Conservation (phyloP, 2,888 invertebrate genomes). For the Hartigia nigra region DNA sequence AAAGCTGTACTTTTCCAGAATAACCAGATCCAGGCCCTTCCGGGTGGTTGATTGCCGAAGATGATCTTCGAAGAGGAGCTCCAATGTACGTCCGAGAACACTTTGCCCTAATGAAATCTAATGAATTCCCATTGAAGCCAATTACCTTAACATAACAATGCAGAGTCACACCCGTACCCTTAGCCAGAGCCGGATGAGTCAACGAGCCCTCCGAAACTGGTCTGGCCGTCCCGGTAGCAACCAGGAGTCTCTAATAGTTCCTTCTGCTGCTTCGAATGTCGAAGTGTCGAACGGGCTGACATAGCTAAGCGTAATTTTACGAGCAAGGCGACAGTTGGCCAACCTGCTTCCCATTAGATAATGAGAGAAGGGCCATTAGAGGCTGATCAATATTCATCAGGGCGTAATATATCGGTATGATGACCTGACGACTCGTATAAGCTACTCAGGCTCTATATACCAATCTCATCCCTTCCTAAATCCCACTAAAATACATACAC, state of each 20-base stretch:
- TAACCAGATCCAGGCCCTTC: background rate
- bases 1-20: background rate
- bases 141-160: constrained; percentile 27
- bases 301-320: constrained; percentile 29
- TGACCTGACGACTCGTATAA: background rate
- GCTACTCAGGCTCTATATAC: background rate
- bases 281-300: constrained; percentile 22
- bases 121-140: constrained; percentile 40
- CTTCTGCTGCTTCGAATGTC: background rate
- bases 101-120: constrained; percentile 6
- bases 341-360: constrained; percentile 39
- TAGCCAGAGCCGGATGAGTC: constrained; percentile 34
- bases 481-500: background rate
- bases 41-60: background rate
- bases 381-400: constrained; percentile 39
- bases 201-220: constrained; percentile 35
- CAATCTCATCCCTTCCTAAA: background rate
- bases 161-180: constrained; percentile 9
- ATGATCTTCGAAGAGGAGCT: background rate
- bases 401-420: constrained; percentile 33
- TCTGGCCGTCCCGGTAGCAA: constrained; percentile 9
- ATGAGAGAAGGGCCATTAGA: constrained; percentile 42
- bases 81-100: background rate
- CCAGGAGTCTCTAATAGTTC: constrained; percentile 28
- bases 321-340: constrained; percentile 22